A percentile compares a stretch with the other conserved stretches of the same genome.
Conservation (phyloP, 2,113 vertebrate species). For the Siniperca knerii region DNA sequence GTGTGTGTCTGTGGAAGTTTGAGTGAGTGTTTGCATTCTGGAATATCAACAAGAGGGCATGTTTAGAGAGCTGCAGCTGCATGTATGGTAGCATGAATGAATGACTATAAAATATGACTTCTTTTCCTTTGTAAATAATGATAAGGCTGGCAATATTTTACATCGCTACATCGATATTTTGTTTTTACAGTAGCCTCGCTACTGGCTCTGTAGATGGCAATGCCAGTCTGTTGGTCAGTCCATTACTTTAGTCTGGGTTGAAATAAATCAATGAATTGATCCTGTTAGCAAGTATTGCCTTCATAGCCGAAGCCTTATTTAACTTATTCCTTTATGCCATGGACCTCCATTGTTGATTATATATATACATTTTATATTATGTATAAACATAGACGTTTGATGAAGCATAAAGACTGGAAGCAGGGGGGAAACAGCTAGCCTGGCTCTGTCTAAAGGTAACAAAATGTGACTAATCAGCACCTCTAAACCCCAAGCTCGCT, state of each 20-base stretch:
- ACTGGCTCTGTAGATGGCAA: too few species aligned
- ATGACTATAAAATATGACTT: too few species aligned
- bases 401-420: neutral
- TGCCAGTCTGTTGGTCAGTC: too few species aligned
- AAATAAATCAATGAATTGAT: too few species aligned
- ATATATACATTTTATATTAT: too few species aligned
- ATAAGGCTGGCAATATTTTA: neutral
- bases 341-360: too few species aligned
- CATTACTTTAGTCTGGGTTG: too few species aligned
- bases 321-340: too few species aligned
- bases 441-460: neutral
- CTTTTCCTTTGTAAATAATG: neutral
- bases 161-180: too few species aligned
- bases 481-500: too few species aligned
- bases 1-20: neutral
- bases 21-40: neutral
- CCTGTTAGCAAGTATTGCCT: too few species aligned
- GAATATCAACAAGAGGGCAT: neutral
- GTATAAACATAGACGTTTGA: neutral
- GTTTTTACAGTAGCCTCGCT: neutral
- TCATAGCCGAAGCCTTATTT: too few species aligned
- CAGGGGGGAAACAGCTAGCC: neutral
- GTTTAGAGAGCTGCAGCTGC: neutral
- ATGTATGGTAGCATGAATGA: neutral
- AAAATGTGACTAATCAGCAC: neutral